Evolutionary conservation across 2,113 vertebrate genomes (phyloP).

Genomic region (Oryzias woworae): DNA sequence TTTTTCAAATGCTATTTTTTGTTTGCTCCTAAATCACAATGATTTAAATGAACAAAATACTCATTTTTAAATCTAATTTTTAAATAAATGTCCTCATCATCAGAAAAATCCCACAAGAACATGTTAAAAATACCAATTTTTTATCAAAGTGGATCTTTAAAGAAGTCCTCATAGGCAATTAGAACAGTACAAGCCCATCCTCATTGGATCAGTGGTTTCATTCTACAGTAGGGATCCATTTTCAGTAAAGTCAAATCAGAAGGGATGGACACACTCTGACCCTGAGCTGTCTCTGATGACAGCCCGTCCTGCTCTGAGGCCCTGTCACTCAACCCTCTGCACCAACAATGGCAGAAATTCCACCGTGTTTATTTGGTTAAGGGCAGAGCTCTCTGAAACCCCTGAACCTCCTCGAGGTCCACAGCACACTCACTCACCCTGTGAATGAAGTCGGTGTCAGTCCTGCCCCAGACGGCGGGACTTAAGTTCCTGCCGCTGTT

Average conservation of each 20-base stretch:
- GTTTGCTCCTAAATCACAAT: too few relatives aligned
- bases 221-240: neutral
- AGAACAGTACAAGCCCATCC: neutral
- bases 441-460: conserved; percentile 50
- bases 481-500: conserved; percentile 49
- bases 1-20: too few relatives aligned
- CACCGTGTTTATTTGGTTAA: conserved; percentile 82
- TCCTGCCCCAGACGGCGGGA: conserved; percentile 52
- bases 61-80: too few relatives aligned
- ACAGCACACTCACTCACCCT: conserved; percentile 63
- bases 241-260: conserved; percentile 39
- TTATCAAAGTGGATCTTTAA: neutral
- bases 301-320: conserved; percentile 64
- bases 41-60: too few relatives aligned
- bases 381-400: conserved; percentile 74
- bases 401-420: conserved; percentile 72
- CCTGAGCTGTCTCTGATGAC: conserved; percentile 70
- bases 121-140: too few relatives aligned
- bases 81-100: too few relatives aligned
- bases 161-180: neutral
- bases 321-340: conserved; percentile 76
- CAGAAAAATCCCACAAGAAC: too few relatives aligned
- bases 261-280: conserved; percentile 70
- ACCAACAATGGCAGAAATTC: conserved; percentile 80
- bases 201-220: neutral